Evolutionary conservation across 2,113 vertebrate genomes (phyloP).

Genomic region (Cryptotis parvus): DNA sequence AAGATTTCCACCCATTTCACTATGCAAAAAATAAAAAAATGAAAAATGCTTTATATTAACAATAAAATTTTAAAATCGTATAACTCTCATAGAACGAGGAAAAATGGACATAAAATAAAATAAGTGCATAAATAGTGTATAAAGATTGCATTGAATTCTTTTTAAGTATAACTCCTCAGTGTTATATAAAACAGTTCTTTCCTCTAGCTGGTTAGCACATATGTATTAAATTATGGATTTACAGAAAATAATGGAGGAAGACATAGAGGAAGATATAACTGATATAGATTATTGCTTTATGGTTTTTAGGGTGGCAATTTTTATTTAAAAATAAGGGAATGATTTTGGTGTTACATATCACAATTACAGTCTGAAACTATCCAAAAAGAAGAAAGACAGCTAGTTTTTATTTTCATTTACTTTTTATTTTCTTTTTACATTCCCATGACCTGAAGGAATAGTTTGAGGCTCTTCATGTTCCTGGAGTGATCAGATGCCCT

Average conservation of each 20-base stretch:
- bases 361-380: neutral
- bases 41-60: neutral
- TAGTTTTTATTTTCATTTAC: no score
- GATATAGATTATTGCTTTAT: neutral
- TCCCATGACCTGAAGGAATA: no score
- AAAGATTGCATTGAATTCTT: neutral
- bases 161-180: neutral
- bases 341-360: neutral
- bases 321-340: no score
- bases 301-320: neutral
- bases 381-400: neutral
- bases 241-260: neutral
- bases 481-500: no score
- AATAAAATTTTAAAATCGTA: neutral
- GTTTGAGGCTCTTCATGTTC: no score
- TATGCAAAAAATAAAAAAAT: no score
- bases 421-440: no score
- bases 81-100: neutral
- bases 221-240: neutral
- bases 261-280: neutral
- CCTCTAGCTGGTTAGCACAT: neutral
- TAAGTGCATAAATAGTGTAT: neutral
- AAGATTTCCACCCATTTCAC: no score
- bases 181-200: neutral
- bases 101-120: neutral